Percentiles rank a stretch among this genome's conserved stretches.
Conservation (phyloP, 1,140 invertebrate genomes). For the Zaprionus inermis region DNA sequence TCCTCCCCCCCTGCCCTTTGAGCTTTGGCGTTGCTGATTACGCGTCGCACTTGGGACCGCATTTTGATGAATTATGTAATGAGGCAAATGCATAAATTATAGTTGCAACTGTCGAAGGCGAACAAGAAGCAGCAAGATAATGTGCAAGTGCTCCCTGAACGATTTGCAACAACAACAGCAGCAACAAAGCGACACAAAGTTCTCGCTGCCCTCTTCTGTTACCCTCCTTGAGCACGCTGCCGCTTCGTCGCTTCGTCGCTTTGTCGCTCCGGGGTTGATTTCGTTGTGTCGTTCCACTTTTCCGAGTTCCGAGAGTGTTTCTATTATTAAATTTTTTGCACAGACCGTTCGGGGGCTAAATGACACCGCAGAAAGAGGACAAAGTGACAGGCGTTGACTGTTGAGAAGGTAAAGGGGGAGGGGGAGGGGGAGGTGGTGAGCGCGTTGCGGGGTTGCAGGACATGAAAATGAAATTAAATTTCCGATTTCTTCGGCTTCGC, state of each 20-base stretch:
- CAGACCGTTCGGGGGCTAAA: conserved; percentile 67
- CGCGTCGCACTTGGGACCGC: conserved; percentile 27
- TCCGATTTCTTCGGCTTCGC: conserved; percentile 57
- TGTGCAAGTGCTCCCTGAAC: conserved; percentile 9
- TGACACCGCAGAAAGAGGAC: conserved; percentile 81
- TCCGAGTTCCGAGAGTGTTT: conserved; percentile 46
- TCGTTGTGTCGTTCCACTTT: conserved; percentile 47
- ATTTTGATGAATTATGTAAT: conserved; percentile 51
- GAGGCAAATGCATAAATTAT: conserved; percentile 50
- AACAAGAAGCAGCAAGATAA: conserved; percentile 9
- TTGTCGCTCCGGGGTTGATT: conserved; percentile 57
- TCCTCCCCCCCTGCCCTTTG: conserved; percentile 11
- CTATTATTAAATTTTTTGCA: conserved; percentile 72
- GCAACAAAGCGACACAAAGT: conserved; percentile 34
- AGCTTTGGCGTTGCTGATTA: conserved; percentile 38
- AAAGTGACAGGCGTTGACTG: conserved; percentile 54
- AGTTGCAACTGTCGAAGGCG: conserved; percentile 11
- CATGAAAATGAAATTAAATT: conserved; percentile 83
- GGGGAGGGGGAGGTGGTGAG: neutral
- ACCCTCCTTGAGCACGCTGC: conserved; percentile 12
- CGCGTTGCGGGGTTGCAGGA: conserved; percentile 38
- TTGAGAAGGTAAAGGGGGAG: conserved; percentile 6
- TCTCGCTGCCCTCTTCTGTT: conserved; percentile 15
- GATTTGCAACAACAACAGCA: conserved; percentile 31
- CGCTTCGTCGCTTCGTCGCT: conserved; percentile 24